These are phyloP conservation scores for Stramonita haemastoma DNA, from an alignment of 2,888 invertebrate genomes.

Conservation along the genomic window DNA sequence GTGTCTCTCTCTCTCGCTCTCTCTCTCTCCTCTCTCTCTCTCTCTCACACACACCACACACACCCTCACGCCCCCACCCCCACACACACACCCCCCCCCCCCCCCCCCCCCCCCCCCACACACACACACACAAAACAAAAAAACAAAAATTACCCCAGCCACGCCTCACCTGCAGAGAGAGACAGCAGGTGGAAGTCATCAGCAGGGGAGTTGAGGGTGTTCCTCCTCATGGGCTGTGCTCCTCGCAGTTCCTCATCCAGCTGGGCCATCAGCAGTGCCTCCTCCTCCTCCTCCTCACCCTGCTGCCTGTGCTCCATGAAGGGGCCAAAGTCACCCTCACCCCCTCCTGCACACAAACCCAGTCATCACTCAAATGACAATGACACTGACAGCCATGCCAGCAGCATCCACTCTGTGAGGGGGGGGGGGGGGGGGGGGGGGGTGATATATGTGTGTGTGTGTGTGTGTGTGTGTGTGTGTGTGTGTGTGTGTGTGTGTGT, in stretches of 20 bases:
- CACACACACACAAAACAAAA: no score
- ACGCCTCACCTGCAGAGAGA: background rate
- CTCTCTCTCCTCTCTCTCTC: no score
- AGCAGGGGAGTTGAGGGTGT: conserved; percentile 3
- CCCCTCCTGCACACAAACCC: background rate
- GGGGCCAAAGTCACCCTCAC: conserved; percentile 53
- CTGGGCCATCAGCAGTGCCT: conserved; percentile 55
- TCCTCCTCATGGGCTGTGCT: conserved; percentile 53
- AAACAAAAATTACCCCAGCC: no score
- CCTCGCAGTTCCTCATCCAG: conserved; percentile 59
- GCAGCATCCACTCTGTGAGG: no score
- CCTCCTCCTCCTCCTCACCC: conserved; percentile 53
- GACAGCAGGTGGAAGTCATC: background rate
- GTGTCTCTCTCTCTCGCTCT: no score
- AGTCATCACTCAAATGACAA: background rate
- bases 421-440: no score
- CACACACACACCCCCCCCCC: no score
- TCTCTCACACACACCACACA: background rate
- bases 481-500: background rate
- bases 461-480: conserved; percentile 12
- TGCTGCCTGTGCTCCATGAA: conserved; percentile 73
- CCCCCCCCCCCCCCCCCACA: no score
- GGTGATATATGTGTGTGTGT: conserved; percentile 22
- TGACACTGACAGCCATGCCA: no score
- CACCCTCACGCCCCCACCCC: background rate